These are phyloP conservation scores for Pituophis catenifer DNA, from an alignment of 2,113 vertebrate genomes.

Conservation along the genomic window DNA sequence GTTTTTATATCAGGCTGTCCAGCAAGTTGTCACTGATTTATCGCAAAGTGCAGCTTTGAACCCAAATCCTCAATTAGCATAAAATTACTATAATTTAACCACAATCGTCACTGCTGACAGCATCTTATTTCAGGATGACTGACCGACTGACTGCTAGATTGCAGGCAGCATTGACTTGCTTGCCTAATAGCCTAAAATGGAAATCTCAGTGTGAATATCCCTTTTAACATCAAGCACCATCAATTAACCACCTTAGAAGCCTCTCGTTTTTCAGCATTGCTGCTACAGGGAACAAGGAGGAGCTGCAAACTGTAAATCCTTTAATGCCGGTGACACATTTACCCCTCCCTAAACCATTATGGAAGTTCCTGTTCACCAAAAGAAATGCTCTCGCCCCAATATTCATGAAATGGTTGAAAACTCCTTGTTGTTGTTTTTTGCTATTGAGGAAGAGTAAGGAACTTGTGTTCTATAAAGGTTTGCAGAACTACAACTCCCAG, in stretches of 20 bases:
- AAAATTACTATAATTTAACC: conserved; percentile 32
- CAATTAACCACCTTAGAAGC: conserved; percentile 21
- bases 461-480: background rate
- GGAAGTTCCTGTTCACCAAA: background rate
- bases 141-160: conserved; percentile 11
- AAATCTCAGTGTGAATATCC: background rate
- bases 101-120: background rate
- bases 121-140: conserved; percentile 12
- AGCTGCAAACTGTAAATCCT: background rate
- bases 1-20: conserved; percentile 9
- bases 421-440: background rate
- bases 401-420: background rate
- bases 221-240: background rate
- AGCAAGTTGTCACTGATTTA: conserved; percentile 22
- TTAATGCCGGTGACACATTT: background rate
- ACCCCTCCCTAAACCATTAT: background rate
- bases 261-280: background rate
- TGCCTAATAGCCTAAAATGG: conserved; percentile 4
- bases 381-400: background rate
- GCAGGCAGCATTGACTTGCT: background rate
- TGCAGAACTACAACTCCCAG: background rate
- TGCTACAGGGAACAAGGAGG: background rate
- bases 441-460: background rate
- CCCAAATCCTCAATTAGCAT: conserved; percentile 30
- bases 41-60: conserved; percentile 19